phyloP scores from a whole-genome alignment of 2,797 vertebrate genomes.

The Mormyrops attenuatus region DNA sequence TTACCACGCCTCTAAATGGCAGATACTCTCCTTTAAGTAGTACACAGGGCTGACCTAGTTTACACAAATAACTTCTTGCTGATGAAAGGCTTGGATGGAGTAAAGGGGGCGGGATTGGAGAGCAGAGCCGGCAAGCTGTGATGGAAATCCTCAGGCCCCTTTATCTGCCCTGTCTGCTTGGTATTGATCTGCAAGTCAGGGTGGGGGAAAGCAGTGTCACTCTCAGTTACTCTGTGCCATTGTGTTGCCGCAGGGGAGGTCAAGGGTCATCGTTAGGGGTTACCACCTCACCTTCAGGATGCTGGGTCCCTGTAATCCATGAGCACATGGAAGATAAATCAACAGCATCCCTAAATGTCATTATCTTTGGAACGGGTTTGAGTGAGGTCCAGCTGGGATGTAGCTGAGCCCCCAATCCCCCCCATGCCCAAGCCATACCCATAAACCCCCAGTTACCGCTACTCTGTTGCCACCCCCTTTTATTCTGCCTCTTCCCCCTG shows the following conservation, averaged over 20 bases:
- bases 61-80: slow-evolving; percentile 3
- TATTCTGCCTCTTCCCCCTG: neutral
- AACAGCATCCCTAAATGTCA: neutral
- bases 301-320: neutral
- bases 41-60: slow-evolving; percentile 2
- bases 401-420: neutral
- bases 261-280: neutral
- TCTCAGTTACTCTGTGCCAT: neutral
- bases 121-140: neutral
- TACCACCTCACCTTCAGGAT: neutral
- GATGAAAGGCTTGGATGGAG: neutral
- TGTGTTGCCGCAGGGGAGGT: neutral
- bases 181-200: neutral
- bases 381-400: neutral
- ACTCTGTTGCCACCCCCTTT: neutral
- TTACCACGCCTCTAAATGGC: neutral
- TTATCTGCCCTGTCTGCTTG: neutral
- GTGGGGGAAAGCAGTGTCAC: too few relatives aligned
- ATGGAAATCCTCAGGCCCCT: neutral
- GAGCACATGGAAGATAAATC: neutral
- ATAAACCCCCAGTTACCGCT: neutral
- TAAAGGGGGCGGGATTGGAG: neutral
- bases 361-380: neutral
- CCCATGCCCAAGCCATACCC: neutral
- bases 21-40: neutral